Percentiles rank a stretch among this genome's conserved stretches.
Conservation (phyloP, 2,888 invertebrate genomes). For the Drosophila greeni region DNA sequence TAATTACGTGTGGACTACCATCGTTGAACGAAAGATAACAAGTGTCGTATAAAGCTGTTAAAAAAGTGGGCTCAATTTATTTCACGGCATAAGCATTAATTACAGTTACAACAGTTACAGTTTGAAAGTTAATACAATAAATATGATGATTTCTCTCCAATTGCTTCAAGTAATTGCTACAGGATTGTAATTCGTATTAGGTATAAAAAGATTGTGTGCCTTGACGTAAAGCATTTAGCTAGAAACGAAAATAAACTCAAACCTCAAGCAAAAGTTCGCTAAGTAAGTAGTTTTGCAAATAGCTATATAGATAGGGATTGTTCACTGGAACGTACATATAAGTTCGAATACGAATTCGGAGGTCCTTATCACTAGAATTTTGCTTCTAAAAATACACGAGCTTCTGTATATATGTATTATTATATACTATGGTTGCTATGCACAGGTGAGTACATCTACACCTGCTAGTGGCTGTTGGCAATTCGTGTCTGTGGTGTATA, state of each 20-base stretch:
- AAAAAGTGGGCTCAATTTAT: conserved; percentile 54
- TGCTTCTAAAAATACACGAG: conserved; percentile 41
- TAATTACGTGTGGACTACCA: conserved; percentile 1
- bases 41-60: conserved; percentile 39
- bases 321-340: conserved; percentile 34
- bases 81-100: conserved; percentile 43
- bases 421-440: conserved; percentile 46
- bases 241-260: conserved; percentile 50
- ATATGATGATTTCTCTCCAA: conserved; percentile 19
- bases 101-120: conserved; percentile 39
- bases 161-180: conserved; percentile 39
- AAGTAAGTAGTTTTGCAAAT: conserved; percentile 32
- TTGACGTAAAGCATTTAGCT: conserved; percentile 64
- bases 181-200: conserved; percentile 20
- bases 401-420: conserved; percentile 27
- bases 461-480: conserved; percentile 38
- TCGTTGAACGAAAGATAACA: background rate
- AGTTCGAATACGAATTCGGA: conserved; percentile 33
- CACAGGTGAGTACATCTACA: conserved; percentile 41
- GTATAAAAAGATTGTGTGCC: conserved; percentile 11
- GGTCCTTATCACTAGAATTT: conserved; percentile 53
- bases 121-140: conserved; percentile 19
- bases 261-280: conserved; percentile 47
- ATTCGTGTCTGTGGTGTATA: conserved; percentile 41
- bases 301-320: conserved; percentile 16